Evolutionary conservation across 2,113 vertebrate species (phyloP), one percentile per base, ranked within the genome.

Genomic region (Nycticryphes semicollaris): DNA sequence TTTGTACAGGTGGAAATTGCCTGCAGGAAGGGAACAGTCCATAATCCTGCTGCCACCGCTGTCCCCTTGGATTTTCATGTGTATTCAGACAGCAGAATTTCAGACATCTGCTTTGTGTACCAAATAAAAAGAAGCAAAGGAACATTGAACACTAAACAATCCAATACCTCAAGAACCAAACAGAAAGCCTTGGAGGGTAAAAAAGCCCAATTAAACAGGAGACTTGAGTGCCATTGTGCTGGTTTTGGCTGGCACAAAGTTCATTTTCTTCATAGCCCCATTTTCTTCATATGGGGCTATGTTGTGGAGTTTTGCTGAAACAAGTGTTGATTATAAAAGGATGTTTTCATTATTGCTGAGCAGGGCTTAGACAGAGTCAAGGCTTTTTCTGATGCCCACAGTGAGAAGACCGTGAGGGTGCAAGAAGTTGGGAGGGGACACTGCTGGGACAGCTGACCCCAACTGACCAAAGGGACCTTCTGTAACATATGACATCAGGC

Each of bases 201-300:
- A 96, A 95, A 54, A 60, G 64, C 9, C 53, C 64, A 84, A 89
- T 94, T 97, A 96, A 95, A 94, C 45, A 90, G 31, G 18, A 72
- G 60, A 47, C 18, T 78, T 7, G 4, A 90, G 39, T 86, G 72
- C 20, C 60, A 81, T 56, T 64, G 37, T 64, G 37, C 62, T 64
- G 62, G 27, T 64, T 41, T 64, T 1, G 6, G 19, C 37, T 64
- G 62, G 27, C 37, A 41, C 14, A 64, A 37, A 30, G 62, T 30
- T 64, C 20, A 41, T 30, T 41, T 41, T 64, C 62, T 41, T 64
- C 62, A 21, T 6, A 64, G 37, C 47, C 47, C 20, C 19, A 41
- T 41, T 41, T 41, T 64, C 62, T 30, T 64, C 62, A 21, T 41
- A 41, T 21, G 62, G n/a, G 37, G 27, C 18, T 30, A 12, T 14